These are phyloP conservation scores for Oryzias celebensis DNA, from an alignment of 2,113 vertebrate genomes.

Conservation along the genomic window DNA sequence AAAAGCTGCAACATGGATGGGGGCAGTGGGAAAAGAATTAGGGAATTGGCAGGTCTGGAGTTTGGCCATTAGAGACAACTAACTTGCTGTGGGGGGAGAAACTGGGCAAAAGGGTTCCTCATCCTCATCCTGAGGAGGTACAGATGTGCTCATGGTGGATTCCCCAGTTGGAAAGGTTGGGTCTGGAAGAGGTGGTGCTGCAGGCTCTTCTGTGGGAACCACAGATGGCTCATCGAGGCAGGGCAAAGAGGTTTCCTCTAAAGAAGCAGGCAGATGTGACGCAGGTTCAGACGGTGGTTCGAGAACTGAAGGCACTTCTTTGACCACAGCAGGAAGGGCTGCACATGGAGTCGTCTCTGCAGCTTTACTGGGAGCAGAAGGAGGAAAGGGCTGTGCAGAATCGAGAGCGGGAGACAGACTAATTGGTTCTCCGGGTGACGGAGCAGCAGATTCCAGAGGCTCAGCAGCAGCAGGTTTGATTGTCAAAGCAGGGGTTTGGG, in stretches of 20 bases:
- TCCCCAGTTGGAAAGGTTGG: constrained; percentile 12
- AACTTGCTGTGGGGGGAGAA: constrained; percentile 47
- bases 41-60: too few relatives aligned
- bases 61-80: background rate
- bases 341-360: background rate
- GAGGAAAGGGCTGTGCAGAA: constrained; percentile 4
- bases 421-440: constrained; percentile 4
- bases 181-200: constrained; percentile 12
- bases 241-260: constrained; percentile 26
- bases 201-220: constrained; percentile 18
- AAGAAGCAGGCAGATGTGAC: background rate
- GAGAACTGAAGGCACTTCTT: background rate
- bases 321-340: background rate
- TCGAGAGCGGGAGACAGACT: constrained; percentile 1
- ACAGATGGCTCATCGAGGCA: constrained; percentile 36
- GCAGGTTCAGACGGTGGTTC: constrained; percentile 9
- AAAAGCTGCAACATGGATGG: too few relatives aligned
- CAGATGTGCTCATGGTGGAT: constrained; percentile 6
- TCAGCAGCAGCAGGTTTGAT: constrained; percentile 4
- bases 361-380: background rate
- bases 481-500: too few relatives aligned
- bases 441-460: constrained; percentile 9
- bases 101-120: constrained; percentile 17
- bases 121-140: constrained; percentile 31
- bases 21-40: too few relatives aligned